A percentile compares a stretch with the other conserved stretches of the same genome.
These are phyloP conservation scores for Spheniscus mendiculus DNA, from an alignment of 2,113 vertebrate species.

Conservation along the genomic window DNA sequence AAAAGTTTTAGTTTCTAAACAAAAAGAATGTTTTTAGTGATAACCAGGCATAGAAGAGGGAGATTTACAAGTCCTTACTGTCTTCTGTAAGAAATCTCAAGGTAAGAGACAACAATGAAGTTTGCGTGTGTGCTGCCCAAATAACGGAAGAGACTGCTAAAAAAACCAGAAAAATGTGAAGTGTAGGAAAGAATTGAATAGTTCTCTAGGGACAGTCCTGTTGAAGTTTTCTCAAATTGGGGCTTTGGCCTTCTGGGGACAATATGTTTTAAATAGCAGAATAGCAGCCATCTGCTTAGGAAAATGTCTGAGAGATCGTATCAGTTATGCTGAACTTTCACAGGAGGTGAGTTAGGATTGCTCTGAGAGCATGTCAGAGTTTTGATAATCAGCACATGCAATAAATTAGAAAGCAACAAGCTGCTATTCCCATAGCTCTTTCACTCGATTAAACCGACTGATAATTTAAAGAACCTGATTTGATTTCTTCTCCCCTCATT, in stretches of 20 bases:
- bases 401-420: slow-evolving; percentile 13
- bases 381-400: slow-evolving; percentile 1
- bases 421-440: not conserved
- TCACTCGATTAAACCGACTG: not conserved
- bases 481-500: not conserved
- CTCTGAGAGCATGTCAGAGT: not conserved
- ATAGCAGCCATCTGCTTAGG: slow-evolving; percentile 20
- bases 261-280: slow-evolving; percentile 1
- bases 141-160: not conserved
- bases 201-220: not conserved
- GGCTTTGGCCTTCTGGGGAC: not conserved
- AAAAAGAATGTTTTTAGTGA: not conserved
- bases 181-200: not conserved
- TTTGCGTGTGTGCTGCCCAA: not conserved
- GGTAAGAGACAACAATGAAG: not conserved
- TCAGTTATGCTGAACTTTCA: slow-evolving; percentile 19
- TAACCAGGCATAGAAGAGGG: not conserved
- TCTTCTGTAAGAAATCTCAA: not conserved
- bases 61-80: not conserved
- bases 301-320: not conserved
- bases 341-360: not conserved
- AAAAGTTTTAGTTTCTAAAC: not conserved
- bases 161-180: not conserved
- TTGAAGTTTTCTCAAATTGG: not conserved
- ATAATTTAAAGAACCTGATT: not conserved